Evolutionary conservation across 2,797 vertebrate genomes (phyloP), one percentile per base, ranked within the genome.

Genomic region (Pseudochirops corinnae): DNA sequence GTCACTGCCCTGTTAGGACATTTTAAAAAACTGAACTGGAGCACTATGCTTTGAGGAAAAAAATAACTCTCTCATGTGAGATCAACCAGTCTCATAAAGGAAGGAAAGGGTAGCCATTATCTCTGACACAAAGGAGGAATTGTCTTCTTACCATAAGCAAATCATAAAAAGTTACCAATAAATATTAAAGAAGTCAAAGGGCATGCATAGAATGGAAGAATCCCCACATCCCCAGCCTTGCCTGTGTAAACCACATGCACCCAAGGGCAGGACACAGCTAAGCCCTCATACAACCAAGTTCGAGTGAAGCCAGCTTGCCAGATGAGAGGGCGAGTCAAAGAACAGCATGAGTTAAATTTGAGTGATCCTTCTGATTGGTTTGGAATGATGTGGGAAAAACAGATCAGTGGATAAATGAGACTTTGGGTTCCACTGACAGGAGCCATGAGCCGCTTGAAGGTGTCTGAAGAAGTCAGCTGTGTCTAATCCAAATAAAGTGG

Each of bases 121-220:
- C 91, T 90, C 91, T 46, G 28, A 56, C 52, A 18, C 12, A 74
- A 74, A 94, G n/a, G 90, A 82, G n/a, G 56, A 94, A 0, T 0
- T 67, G 62, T 67, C 74, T 96, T 90, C 92, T n/a, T 50, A 55
- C 33, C 31, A 93, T 90, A 90, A 96, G 16, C 29, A 29, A 14
- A 55, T 57, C 16, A 90, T 1, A 96, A 94, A 62, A 92, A 94
- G 90, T 29, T 96, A 96, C 0, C 50, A 18, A 96, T 55, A 91
- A 97, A 92, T 18, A 1, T 24, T 24, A 10, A 87, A 46, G 18
- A 96, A 95, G 93, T 74, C 94, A 74, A 97, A 97, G 94, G 9
- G 94, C 57, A 87, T 46, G 13, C 57, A 90, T 31, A 16, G 62
- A 96, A 82, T 28, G 33, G 67, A 93, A 95, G 91, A 62, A 0